phyloP scores from a whole-genome alignment of 2,113 vertebrate genomes.

The Anoura caudifer region DNA sequence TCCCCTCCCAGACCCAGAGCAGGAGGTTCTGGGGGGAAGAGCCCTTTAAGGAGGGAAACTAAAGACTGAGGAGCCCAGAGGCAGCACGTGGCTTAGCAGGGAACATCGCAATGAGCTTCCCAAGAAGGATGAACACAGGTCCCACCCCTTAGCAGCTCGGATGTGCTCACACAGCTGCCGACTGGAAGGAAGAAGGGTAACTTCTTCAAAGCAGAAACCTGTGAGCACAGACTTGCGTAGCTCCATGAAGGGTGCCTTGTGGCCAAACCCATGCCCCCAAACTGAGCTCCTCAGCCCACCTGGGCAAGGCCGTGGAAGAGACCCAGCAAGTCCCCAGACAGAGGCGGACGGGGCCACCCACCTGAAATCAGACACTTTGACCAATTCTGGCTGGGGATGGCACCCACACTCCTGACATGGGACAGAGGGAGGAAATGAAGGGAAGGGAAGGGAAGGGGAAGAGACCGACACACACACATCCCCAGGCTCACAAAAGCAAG shows the following conservation, averaged over 20 bases:
- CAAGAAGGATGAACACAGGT: not conserved
- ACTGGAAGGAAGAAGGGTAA: not conserved
- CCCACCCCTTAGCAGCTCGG: not conserved
- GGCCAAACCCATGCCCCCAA: not conserved
- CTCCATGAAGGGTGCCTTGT: not conserved
- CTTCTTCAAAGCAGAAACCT: not conserved
- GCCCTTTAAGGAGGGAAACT: not conserved
- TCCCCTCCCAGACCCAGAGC: not conserved
- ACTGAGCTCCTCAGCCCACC: not conserved
- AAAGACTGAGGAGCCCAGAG: accelerated
- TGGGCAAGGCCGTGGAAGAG: not conserved
- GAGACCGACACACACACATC: not conserved
- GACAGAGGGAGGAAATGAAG: not conserved
- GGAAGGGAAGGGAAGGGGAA: not conserved
- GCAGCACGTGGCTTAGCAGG: accelerated
- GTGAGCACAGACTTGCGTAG: not conserved
- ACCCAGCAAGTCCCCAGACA: not conserved
- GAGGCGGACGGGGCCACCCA: not conserved
- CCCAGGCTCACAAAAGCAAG: not conserved
- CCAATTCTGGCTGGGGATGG: not conserved
- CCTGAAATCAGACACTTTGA: not conserved
- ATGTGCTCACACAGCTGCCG: not conserved
- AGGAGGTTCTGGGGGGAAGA: not conserved
- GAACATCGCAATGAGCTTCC: not conserved
- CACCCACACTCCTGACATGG: not conserved